phyloP scores from a whole-genome alignment of 2,888 invertebrate genomes.

The Phengaris arion region DNA sequence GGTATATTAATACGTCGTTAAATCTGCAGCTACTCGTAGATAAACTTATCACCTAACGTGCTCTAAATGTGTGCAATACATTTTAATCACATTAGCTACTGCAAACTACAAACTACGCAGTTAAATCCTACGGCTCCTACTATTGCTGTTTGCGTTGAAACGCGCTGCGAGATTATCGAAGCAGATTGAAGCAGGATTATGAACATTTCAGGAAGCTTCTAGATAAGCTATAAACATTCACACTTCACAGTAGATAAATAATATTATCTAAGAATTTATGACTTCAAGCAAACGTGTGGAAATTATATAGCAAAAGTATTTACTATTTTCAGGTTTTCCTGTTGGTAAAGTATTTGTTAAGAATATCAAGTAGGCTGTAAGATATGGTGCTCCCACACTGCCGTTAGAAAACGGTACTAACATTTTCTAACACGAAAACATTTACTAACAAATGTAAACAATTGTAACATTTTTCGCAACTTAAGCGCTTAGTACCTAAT shows the following conservation, averaged over 20 bases:
- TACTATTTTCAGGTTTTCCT: background rate
- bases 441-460: too few relatives aligned
- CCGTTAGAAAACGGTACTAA: background rate
- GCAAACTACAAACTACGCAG: constrained; percentile 14
- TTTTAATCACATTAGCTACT: constrained; percentile 16
- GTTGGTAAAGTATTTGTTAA: background rate
- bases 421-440: too few relatives aligned
- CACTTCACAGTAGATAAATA: background rate
- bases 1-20: background rate
- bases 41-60: background rate
- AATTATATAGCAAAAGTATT: too few relatives aligned
- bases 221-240: background rate
- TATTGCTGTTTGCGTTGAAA: constrained; percentile 14
- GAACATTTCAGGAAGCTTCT: constrained; percentile 20
- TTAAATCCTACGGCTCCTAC: background rate
- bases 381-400: background rate
- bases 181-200: background rate
- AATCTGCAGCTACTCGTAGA: background rate
- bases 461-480: too few relatives aligned
- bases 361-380: background rate
- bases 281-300: too few relatives aligned
- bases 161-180: background rate
- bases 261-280: background rate
- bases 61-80: constrained; percentile 10
- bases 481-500: too few relatives aligned